phyloP scores from a whole-genome alignment of 2,113 vertebrate genomes.

The Trogon melanurus region DNA sequence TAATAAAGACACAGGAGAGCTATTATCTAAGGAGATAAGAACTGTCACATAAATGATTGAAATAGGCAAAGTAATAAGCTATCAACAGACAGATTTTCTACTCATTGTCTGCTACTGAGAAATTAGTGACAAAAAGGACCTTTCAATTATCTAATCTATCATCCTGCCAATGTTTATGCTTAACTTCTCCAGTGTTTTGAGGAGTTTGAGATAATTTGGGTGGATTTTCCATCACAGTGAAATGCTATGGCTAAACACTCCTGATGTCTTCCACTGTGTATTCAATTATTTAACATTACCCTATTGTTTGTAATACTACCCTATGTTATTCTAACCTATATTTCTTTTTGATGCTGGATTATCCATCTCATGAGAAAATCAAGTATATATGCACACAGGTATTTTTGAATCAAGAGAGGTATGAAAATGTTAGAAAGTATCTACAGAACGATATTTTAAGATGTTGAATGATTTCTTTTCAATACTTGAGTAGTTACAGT shows the following conservation, averaged over 20 bases:
- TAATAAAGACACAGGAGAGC: neutral
- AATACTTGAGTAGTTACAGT: neutral
- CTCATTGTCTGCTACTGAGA: neutral
- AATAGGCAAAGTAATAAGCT: neutral
- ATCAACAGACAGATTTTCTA: neutral
- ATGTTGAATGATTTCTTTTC: neutral
- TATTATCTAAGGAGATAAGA: neutral
- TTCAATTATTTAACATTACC: neutral
- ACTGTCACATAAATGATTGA: neutral
- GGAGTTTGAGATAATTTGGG: neutral
- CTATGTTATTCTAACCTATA: neutral
- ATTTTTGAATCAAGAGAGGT: neutral
- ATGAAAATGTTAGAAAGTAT: neutral
- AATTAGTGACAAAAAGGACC: neutral
- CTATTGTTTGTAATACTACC: neutral
- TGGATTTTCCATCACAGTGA: neutral
- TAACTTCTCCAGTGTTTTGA: conserved; percentile 42
- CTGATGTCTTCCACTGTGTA: neutral
- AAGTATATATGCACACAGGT: neutral
- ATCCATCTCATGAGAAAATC: neutral
- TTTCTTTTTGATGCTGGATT: neutral
- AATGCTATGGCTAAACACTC: neutral
- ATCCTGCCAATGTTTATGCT: neutral
- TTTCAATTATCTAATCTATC: conserved; percentile 50
- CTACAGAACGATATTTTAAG: neutral